Conservation (phyloP, 2,888 invertebrate genomes). For the Tipula unca region DNA sequence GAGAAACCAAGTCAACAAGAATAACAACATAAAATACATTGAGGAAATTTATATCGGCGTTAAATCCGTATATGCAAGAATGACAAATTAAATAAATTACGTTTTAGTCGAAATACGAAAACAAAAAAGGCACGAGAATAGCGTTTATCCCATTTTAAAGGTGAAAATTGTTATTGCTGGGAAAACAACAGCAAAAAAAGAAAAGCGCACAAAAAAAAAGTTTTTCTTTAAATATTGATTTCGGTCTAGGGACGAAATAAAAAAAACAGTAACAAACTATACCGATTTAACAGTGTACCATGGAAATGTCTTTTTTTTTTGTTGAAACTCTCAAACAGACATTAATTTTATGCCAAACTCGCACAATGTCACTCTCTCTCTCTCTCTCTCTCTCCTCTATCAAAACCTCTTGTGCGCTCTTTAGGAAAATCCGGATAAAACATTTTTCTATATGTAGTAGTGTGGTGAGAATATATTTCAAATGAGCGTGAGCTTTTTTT, state of each 20-base stretch:
- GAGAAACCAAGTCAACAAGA: background rate
- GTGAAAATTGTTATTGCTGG: background rate
- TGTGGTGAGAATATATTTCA: background rate
- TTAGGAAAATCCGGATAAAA: background rate
- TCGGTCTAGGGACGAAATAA: background rate
- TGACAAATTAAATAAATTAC: background rate
- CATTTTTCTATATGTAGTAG: background rate
- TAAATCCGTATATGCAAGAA: background rate
- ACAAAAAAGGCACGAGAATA: background rate
- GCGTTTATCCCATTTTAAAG: background rate
- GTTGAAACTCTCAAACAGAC: constrained; percentile 1
- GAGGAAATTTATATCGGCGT: background rate
- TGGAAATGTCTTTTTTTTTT: too few species aligned
- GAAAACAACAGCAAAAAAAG: background rate
- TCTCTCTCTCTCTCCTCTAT: background rate
- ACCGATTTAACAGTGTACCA: background rate
- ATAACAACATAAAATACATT: background rate
- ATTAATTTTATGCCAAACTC: background rate
- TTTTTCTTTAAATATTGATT: background rate
- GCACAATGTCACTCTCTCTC: background rate
- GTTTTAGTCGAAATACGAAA: background rate
- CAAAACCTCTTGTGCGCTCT: background rate
- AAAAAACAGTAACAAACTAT: background rate
- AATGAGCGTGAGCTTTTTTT: background rate
- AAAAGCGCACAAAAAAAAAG: background rate